Conservation (phyloP, 1,140 invertebrate species). For the Psix sp. region DNA sequence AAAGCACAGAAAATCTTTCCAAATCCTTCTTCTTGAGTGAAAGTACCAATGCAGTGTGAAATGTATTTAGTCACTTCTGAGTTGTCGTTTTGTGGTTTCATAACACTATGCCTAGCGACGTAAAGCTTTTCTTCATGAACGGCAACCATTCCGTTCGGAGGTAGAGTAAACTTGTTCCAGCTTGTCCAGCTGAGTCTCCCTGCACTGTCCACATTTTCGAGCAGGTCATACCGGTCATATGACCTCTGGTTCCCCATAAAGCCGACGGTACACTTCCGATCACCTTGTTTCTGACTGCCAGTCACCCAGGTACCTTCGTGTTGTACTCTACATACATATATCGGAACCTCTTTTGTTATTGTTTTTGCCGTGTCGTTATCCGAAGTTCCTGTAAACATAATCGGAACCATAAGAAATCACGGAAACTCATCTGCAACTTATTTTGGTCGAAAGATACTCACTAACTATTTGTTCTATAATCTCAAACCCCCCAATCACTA, state of each 20-base stretch:
- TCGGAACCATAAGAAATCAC: neutral
- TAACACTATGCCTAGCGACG: conserved; percentile 75
- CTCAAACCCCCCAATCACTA: conserved; percentile 79
- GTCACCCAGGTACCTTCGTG: conserved; percentile 84
- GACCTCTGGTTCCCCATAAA: conserved; percentile 79
- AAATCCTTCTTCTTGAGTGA: conserved; percentile 80
- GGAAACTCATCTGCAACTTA: neutral
- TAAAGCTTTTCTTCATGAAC: conserved; percentile 68
- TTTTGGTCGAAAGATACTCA: conserved; percentile 24
- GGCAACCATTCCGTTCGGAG: conserved; percentile 81
- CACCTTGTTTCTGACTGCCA: conserved; percentile 77
- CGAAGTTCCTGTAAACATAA: conserved; percentile 9
- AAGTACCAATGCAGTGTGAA: conserved; percentile 82
- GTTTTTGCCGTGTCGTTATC: conserved; percentile 16
- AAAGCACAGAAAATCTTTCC: conserved; percentile 81
- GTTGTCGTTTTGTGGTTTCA: conserved; percentile 61
- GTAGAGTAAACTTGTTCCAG: conserved; percentile 82
- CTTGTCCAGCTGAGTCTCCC: conserved; percentile 84
- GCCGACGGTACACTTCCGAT: conserved; percentile 81
- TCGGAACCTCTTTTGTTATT: conserved; percentile 64
- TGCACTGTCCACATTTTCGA: conserved; percentile 87
- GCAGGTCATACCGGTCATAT: conserved; percentile 83
- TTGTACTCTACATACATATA: conserved; percentile 85
- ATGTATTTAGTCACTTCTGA: conserved; percentile 63
- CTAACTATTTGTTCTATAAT: conserved; percentile 61